phyloP scores from a whole-genome alignment of 2,888 invertebrate genomes.

The Ommatoiulus sabulosus region DNA sequence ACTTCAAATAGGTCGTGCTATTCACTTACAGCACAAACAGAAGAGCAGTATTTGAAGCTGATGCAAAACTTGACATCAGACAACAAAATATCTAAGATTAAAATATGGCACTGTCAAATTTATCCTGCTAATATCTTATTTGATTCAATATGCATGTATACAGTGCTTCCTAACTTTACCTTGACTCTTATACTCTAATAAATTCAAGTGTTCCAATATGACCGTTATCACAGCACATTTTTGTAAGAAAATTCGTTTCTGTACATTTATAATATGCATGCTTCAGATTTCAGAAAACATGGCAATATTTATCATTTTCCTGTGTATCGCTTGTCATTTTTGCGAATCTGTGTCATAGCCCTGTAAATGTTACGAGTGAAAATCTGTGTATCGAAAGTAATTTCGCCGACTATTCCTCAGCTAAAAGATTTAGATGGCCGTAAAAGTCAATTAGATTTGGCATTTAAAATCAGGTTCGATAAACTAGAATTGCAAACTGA shows the following conservation, averaged over 20 bases:
- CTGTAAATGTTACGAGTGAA: background rate
- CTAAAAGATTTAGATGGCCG: background rate
- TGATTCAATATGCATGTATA: background rate
- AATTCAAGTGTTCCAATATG: too few species aligned
- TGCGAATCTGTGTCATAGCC: background rate
- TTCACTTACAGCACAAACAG: background rate
- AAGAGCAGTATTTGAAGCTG: background rate
- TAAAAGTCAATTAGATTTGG: constrained; percentile 19
- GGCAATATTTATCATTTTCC: background rate
- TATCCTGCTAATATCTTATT: background rate
- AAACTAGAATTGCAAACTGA: constrained; percentile 26
- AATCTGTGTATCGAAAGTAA: background rate
- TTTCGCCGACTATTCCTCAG: background rate
- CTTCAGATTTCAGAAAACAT: background rate
- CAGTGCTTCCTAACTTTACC: too few species aligned
- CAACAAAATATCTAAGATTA: background rate
- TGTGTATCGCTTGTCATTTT: background rate
- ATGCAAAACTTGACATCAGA: background rate
- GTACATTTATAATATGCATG: background rate
- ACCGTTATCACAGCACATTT: background rate
- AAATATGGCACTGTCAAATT: background rate
- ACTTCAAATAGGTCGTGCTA: background rate
- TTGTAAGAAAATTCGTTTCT: background rate
- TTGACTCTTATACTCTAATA: too few species aligned
- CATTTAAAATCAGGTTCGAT: constrained; percentile 41